phyloP scores from a whole-genome alignment of 1,140 invertebrate species.

The Drosophila lacteicornis region DNA sequence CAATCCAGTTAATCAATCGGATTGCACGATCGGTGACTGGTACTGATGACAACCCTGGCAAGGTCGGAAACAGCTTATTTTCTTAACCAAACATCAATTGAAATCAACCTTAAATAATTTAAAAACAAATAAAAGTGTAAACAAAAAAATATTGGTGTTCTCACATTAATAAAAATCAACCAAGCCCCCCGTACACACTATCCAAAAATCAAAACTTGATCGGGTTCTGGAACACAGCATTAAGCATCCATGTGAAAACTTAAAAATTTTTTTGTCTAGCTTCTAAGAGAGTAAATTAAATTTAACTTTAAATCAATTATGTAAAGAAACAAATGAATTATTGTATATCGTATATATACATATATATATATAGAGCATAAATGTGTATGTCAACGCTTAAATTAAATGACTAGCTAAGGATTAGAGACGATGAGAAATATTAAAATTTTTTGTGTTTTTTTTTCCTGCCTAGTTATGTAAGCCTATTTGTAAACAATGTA shows the following conservation, averaged over 20 bases:
- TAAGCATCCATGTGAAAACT: slow-evolving; percentile 68
- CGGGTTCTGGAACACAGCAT: slow-evolving; percentile 34
- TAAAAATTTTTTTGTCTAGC: slow-evolving; percentile 62
- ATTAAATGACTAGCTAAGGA: slow-evolving; percentile 63
- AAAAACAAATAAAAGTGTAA: background rate
- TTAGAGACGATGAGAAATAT: slow-evolving; percentile 24
- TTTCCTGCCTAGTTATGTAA: slow-evolving; percentile 68
- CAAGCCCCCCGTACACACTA: background rate
- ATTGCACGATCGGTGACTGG: no score
- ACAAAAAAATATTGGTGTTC: slow-evolving; percentile 1
- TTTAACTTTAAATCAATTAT: slow-evolving; percentile 64
- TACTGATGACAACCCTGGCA: no score
- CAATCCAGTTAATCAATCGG: no score
- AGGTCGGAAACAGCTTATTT: no score
- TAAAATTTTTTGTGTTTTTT: slow-evolving; percentile 69
- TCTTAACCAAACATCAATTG: no score
- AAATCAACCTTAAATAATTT: no score
- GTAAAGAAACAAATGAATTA: slow-evolving; percentile 42
- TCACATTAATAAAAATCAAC: background rate
- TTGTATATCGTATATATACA: slow-evolving; percentile 41
- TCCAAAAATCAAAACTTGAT: slow-evolving; percentile 38
- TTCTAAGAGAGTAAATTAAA: slow-evolving; percentile 48
- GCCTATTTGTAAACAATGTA: slow-evolving; percentile 48
- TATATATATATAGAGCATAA: slow-evolving; percentile 43
- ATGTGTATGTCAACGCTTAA: slow-evolving; percentile 72